A percentile compares a stretch with the other conserved stretches of the same genome.
phyloP scores from a whole-genome alignment of 2,888 invertebrate genomes.

The Steinernema scapterisci region DNA sequence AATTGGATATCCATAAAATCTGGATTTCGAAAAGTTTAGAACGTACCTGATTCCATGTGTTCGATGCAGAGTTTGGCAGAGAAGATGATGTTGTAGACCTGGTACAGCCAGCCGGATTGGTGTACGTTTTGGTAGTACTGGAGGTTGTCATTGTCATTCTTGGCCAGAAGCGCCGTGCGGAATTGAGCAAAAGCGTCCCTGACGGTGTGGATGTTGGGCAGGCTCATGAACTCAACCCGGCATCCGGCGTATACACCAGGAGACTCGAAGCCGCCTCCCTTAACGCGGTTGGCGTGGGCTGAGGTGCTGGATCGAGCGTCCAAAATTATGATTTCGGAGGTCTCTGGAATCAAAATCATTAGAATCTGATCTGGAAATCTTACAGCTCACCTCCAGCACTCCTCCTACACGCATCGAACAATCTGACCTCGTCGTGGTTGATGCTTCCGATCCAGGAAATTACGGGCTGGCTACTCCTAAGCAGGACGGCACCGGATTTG shows the following conservation, averaged over 20 bases:
- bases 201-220: constrained; percentile 95
- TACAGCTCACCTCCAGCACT: no score
- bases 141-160: background rate
- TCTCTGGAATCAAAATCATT: background rate
- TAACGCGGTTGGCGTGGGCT: constrained; percentile 91
- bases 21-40: background rate
- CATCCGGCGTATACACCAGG: constrained; percentile 70
- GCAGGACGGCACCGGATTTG: constrained; percentile 79
- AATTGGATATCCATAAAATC: background rate
- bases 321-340: background rate
- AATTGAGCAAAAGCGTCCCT: constrained; percentile 79
- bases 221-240: constrained; percentile 93
- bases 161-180: background rate
- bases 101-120: constrained; percentile 49
- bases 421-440: constrained; percentile 37
- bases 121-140: constrained; percentile 4
- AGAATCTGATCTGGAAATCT: no score
- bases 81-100: constrained; percentile 46
- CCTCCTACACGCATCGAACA: no score
- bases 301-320: constrained; percentile 83
- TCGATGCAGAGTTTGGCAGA: constrained; percentile 50
- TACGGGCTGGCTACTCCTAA: constrained; percentile 91
- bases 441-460: constrained; percentile 86
- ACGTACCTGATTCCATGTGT: background rate
- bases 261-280: constrained; percentile 90